Evolutionary conservation across 2,888 invertebrate species (phyloP).

Genomic region (Laothoe populi): DNA sequence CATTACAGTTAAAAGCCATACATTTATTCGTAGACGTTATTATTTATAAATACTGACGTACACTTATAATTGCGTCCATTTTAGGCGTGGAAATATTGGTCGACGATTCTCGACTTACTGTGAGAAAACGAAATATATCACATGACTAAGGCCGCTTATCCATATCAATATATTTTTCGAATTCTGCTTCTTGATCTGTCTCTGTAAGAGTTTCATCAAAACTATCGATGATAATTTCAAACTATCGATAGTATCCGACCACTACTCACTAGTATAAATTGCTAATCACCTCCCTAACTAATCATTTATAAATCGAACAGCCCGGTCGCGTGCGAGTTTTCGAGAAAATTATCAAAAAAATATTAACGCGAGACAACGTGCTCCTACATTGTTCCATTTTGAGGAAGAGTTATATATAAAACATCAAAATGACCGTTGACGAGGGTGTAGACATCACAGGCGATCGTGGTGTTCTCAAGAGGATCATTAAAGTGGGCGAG

Average conservation of each 20-base stretch:
- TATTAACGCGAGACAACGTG: constrained; percentile 4
- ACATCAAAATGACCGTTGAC: constrained; percentile 67
- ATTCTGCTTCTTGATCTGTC: no score
- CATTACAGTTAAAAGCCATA: no score
- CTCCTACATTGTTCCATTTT: background rate
- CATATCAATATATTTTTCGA: no score
- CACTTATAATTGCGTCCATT: no score
- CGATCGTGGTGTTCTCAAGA: constrained; percentile 92
- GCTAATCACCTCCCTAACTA: background rate
- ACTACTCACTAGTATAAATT: background rate
- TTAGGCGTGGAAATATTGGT: no score
- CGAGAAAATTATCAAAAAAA: constrained; percentile 29
- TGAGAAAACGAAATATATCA: no score
- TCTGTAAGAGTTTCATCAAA: no score
- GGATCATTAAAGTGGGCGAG: constrained; percentile 89
- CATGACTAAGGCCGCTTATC: no score
- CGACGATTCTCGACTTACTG: no score
- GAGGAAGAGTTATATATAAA: background rate
- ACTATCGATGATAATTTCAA: background rate
- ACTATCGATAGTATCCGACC: background rate
- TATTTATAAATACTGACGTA: no score
- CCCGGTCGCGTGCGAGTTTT: constrained; percentile 27
- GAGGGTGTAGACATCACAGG: constrained; percentile 76
- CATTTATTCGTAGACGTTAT: no score
- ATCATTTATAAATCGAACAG: constrained; percentile 8